A percentile compares a stretch with the other conserved stretches of the same genome.
These are phyloP conservation scores for Drosophila navojoa DNA, from an alignment of 1,140 invertebrate genomes.

Conservation along the genomic window DNA sequence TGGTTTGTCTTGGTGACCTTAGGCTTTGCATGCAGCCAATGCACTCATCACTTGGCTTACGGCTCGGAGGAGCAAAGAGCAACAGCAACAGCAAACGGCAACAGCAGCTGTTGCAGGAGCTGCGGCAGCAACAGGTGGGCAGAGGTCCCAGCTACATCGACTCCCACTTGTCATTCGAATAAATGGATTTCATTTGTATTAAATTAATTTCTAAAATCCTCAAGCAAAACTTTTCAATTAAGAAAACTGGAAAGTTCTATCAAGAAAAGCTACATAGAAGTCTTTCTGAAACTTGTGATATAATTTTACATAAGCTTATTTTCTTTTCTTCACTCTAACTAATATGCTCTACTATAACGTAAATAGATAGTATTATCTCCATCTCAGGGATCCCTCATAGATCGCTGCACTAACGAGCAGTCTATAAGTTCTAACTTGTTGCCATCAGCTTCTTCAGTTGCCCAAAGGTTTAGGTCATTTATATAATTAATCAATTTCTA, in stretches of 20 bases:
- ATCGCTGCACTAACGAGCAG: no score
- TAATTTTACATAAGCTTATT: no score
- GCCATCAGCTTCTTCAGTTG: background rate
- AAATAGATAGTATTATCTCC: no score
- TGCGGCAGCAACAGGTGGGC: background rate
- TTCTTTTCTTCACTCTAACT: no score
- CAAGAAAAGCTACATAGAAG: no score
- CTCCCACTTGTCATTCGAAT: slow-evolving; percentile 13
- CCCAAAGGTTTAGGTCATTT: background rate
- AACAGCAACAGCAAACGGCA: background rate
- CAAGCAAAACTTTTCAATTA: background rate
- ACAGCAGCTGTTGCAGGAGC: background rate
- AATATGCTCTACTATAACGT: no score
- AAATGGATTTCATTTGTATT: background rate
- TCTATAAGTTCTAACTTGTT: background rate
- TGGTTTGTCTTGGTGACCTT: slow-evolving; percentile 42
- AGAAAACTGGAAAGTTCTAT: no score
- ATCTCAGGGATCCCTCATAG: no score
- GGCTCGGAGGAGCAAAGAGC: slow-evolving; percentile 1
- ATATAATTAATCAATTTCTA: background rate
- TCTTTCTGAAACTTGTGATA: no score
- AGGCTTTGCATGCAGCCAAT: slow-evolving; percentile 27
- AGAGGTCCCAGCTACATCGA: background rate
- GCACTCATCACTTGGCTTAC: slow-evolving; percentile 28
- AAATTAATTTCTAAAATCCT: no score